Evolutionary conservation across 2,113 vertebrate genomes (phyloP).

Genomic region (Riparia riparia): DNA sequence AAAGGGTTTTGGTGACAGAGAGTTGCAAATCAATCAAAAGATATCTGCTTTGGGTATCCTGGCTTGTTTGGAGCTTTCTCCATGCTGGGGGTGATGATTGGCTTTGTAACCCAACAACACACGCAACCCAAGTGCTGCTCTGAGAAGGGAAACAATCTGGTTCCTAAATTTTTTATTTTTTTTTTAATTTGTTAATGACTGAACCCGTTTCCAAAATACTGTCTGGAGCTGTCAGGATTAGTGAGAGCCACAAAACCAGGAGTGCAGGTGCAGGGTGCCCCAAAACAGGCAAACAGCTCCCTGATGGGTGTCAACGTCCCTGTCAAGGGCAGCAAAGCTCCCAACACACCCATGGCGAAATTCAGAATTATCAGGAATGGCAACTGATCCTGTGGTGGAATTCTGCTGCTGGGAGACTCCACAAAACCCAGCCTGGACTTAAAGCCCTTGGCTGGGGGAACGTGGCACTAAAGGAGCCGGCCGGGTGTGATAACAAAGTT

Average conservation of each 20-base stretch:
- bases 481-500: not conserved
- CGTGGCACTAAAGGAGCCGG: not conserved
- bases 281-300: not conserved
- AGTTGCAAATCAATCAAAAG: not conserved
- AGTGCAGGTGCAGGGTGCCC: fast-evolving
- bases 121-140: not conserved
- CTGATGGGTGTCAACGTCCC: fast-evolving
- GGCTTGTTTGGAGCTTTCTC: not conserved
- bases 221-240: not conserved
- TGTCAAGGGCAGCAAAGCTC: fast-evolving
- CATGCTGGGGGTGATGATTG: not conserved
- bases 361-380: not conserved
- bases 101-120: not conserved
- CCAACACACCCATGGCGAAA: not conserved
- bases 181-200: not conserved
- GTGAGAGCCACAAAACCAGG: not conserved
- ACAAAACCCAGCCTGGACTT: not conserved
- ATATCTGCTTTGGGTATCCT: not conserved
- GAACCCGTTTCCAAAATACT: not conserved
- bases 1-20: not conserved
- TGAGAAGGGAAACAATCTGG: not conserved
- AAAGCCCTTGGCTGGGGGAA: not conserved
- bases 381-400: not conserved
- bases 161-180: not conserved
- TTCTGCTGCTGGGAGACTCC: not conserved